A percentile compares a stretch with the other conserved stretches of the same genome.
phyloP scores from a whole-genome alignment of 92 coral and sea anemone species.

The Porites divaricata region DNA sequence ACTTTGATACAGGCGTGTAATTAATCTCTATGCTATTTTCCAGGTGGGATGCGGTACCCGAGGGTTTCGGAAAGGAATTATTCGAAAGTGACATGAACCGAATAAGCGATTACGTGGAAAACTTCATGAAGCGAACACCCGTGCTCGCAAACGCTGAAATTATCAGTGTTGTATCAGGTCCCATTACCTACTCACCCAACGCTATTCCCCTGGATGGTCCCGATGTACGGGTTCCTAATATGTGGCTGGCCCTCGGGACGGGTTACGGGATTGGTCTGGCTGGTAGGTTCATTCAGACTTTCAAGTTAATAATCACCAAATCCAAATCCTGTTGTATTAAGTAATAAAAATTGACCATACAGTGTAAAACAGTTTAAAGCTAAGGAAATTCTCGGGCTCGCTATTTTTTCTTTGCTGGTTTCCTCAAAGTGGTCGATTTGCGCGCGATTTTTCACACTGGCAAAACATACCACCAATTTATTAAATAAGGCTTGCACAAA shows the following conservation, averaged over 20 bases:
- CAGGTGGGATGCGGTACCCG: conserved; percentile 67
- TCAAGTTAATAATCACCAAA: too few species aligned
- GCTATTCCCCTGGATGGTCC: conserved; percentile 61
- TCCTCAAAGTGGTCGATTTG: too few species aligned
- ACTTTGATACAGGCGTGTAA: too few species aligned
- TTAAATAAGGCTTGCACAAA: too few species aligned
- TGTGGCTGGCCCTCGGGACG: conserved; percentile 63
- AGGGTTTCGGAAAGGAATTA: conserved; percentile 55
- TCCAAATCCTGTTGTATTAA: too few species aligned
- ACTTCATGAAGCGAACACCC: conserved; percentile 57
- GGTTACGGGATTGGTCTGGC: conserved; percentile 64
- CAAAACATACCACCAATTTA: neutral
- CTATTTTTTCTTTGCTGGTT: too few species aligned
- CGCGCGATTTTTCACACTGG: neutral
- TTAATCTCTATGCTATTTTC: neutral
- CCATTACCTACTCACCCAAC: conserved; percentile 62
- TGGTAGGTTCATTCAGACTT: conserved; percentile 25
- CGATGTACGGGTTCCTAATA: conserved; percentile 48
- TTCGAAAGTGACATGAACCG: conserved; percentile 60
- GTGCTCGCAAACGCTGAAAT: conserved; percentile 59
- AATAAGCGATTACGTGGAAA: conserved; percentile 33
- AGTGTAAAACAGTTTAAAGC: too few species aligned
- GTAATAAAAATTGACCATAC: too few species aligned
- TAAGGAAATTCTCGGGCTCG: too few species aligned
- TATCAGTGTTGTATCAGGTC: conserved; percentile 58